Base-by-base conservation (phyloP, 2,888 invertebrate genomes). In the Phalera bucephala region DNA sequence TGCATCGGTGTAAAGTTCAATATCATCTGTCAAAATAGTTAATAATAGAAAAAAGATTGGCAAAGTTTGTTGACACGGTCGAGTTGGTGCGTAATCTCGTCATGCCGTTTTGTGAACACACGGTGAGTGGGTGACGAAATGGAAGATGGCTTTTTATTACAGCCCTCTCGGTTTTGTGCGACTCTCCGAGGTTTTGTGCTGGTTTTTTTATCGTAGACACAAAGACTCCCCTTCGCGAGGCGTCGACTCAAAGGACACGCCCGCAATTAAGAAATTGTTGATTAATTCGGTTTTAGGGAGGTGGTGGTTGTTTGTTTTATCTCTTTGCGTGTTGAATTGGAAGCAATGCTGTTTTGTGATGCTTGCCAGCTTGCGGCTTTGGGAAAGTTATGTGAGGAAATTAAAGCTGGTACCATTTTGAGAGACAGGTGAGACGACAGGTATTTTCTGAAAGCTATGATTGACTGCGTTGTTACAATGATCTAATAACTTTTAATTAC, bases 41-140 rank as follows among this genome's bases (percentile, higher is more conserved):
- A 63, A 72, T 70, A 69, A 74, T 70, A 64, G 67, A 67, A 64
- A 61, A 65, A 66, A 68, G 64, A 75, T 74, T 64, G 71, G 65
- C 57, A 64, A 68, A 72, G 72, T 72, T 72, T 70, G 73, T 74
- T 69, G 77, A 72, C 67, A 57, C 49, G 60, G 49, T 47, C 52
- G 65, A 67, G 60, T 66, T 61, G 60, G 61, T 56, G 53, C 65
- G 74, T 75, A 72, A 76, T 75, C 71, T 74, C 57, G 67, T 67
- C 61, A 62, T 45, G 62, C 72, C 67, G 67, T 73, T 67, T 64
- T 60, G 64, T 56, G 52, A 55, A 28, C 43, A 42, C 39, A 31
- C 41, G 41, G 20, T 45, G 51, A 56, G 52, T 51, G 57, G 50
- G 41, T 48, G 57, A 49, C 49, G 48, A 42, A 44, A 49, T 45